A percentile compares a stretch with the other conserved stretches of the same genome.
phyloP scores from a whole-genome alignment of 2,888 invertebrate species.

The Deroplatys truncata region DNA sequence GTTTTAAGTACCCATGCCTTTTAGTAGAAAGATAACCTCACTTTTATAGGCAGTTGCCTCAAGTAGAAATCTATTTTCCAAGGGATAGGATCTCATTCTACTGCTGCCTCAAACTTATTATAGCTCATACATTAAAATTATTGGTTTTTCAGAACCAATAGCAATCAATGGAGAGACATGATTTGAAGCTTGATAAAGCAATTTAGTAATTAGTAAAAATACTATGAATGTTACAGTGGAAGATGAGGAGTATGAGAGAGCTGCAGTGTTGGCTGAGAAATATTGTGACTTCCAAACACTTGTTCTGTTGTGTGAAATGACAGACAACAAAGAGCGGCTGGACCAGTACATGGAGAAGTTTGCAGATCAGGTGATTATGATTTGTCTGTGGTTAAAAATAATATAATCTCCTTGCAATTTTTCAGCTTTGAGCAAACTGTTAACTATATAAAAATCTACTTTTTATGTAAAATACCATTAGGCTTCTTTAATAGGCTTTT shows the following conservation, averaged over 20 bases:
- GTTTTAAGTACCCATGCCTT: too few species aligned
- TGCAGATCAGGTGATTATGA: slow-evolving; percentile 48
- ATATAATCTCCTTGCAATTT: too few species aligned
- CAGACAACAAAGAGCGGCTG: slow-evolving; percentile 65
- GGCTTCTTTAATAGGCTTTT: too few species aligned
- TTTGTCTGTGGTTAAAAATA: slow-evolving; percentile 33
- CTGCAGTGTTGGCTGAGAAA: slow-evolving; percentile 82
- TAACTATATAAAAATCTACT: too few species aligned
- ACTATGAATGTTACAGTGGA: slow-evolving; percentile 52
- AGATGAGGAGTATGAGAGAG: slow-evolving; percentile 72
- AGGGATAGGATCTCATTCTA: too few species aligned
- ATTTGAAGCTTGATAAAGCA: neutral
- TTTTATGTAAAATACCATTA: too few species aligned
- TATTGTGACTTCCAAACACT: slow-evolving; percentile 81
- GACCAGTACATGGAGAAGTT: slow-evolving; percentile 69
- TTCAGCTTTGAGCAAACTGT: too few species aligned
- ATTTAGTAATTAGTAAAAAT: neutral
- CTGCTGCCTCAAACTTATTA: neutral
- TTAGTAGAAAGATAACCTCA: too few species aligned
- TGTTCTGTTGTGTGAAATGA: slow-evolving; percentile 73
- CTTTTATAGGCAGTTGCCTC: too few species aligned
- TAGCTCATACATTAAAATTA: neutral
- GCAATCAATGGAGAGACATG: neutral
- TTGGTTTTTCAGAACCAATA: too few species aligned
- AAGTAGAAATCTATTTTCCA: too few species aligned